Percentiles rank a stretch among this genome's conserved stretches.
Conservation (phyloP, 2,888 invertebrate species). For the Pasiphila rectangulata region DNA sequence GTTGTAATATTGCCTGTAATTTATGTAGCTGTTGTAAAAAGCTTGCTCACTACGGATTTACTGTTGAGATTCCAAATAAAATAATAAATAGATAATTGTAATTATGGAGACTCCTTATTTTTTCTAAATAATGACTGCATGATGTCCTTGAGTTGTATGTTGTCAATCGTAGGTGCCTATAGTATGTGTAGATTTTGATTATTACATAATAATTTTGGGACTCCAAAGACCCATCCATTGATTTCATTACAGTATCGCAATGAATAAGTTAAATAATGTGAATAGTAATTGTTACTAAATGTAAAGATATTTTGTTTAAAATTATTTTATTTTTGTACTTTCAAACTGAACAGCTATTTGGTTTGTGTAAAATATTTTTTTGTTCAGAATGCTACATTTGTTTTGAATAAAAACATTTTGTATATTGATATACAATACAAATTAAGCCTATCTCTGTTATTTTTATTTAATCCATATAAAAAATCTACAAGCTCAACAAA, state of each 20-base stretch:
- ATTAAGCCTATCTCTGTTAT: conserved; percentile 7
- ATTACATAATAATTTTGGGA: conserved; percentile 3
- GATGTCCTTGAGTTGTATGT: background rate
- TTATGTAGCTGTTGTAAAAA: conserved; percentile 3
- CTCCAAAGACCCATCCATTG: background rate
- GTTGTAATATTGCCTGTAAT: conserved; percentile 7
- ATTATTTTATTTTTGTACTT: conserved; percentile 73
- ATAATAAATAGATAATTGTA: background rate
- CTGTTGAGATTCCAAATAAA: background rate
- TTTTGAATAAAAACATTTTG: conserved; percentile 42
- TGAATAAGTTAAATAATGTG: conserved; percentile 50
- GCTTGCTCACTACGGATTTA: background rate
- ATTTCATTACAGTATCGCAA: conserved; percentile 33
- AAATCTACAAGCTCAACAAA: background rate
- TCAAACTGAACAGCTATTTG: conserved; percentile 46
- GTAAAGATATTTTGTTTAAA: conserved; percentile 60
- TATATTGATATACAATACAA: conserved; percentile 26
- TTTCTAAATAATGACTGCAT: background rate
- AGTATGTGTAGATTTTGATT: conserved; percentile 18
- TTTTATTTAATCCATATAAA: background rate
- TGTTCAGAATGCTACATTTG: conserved; percentile 49
- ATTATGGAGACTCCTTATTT: no score
- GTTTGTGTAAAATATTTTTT: conserved; percentile 55
- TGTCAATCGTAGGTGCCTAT: conserved; percentile 8
- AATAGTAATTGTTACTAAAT: conserved; percentile 50